Percentiles rank a stretch among this genome's conserved stretches.
These are phyloP conservation scores for Tetragonula carbonaria DNA, from an alignment of 2,888 invertebrate genomes.

Conservation along the genomic window DNA sequence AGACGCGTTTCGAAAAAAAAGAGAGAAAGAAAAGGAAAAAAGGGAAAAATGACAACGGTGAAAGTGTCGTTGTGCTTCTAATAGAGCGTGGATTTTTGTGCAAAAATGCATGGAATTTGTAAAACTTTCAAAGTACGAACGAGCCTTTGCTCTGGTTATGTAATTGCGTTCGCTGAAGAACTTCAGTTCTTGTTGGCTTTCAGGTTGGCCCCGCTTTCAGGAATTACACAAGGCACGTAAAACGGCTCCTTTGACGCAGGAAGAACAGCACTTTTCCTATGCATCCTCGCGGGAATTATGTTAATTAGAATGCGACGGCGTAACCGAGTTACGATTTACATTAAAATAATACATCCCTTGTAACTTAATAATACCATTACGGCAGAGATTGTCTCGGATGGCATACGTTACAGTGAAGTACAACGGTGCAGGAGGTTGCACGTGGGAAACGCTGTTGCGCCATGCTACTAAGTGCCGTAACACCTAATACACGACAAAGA, in stretches of 20 bases:
- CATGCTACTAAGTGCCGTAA: slow-evolving; percentile 65
- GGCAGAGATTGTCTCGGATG: slow-evolving; percentile 60
- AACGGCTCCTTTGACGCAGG: not conserved
- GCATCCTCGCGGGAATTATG: slow-evolving; percentile 9
- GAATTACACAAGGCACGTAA: not conserved
- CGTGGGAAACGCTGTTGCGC: slow-evolving; percentile 61
- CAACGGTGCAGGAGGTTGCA: slow-evolving; percentile 60
- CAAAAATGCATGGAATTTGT: not conserved
- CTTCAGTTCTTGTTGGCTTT: not conserved
- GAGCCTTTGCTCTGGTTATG: too few relatives aligned
- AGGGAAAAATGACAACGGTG: too few relatives aligned
- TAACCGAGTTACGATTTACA: slow-evolving; percentile 53
- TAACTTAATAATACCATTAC: slow-evolving; percentile 63
- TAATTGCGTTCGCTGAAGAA: too few relatives aligned
- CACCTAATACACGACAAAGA: slow-evolving; percentile 65
- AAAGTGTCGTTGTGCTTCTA: too few relatives aligned
- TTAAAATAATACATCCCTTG: slow-evolving; percentile 59
- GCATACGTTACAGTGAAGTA: slow-evolving; percentile 61
- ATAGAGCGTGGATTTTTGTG: not conserved
- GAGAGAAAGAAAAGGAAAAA: too few relatives aligned
- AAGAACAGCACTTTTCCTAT: not conserved
- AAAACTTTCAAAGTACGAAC: not conserved
- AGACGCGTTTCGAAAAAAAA: too few relatives aligned
- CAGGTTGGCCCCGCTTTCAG: too few relatives aligned
- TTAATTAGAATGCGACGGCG: not conserved